Conservation (phyloP, 2,797 vertebrate species). For the Sylvia borin region DNA sequence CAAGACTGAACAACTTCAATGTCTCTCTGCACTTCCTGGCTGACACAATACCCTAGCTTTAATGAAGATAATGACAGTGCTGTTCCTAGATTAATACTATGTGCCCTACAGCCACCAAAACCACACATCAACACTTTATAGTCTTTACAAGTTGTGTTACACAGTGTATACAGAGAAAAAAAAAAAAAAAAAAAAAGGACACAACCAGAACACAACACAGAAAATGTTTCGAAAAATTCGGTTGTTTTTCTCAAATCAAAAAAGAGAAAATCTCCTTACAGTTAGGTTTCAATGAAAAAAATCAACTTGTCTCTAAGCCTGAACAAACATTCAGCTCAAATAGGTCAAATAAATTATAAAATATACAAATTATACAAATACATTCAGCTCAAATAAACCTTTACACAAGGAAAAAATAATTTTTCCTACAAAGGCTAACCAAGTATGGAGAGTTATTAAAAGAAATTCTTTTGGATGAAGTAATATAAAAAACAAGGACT, state of each 20-base stretch:
- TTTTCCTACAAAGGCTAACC: background rate
- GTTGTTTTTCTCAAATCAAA: background rate
- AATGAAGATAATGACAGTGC: background rate
- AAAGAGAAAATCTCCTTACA: background rate
- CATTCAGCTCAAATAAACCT: background rate
- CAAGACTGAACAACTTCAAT: background rate
- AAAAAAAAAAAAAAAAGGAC: background rate
- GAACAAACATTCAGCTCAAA: background rate
- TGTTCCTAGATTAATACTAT: background rate
- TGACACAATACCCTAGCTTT: background rate
- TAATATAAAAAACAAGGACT: background rate
- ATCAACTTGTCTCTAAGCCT: background rate
- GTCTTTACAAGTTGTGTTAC: background rate
- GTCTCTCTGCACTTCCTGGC: background rate
- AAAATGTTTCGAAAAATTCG: background rate
- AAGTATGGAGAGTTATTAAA: background rate
- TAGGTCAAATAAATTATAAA: background rate
- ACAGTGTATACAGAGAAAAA: background rate
- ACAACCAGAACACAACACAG: background rate
- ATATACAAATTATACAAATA: background rate
- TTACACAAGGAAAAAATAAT: background rate
- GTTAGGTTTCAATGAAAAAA: background rate
- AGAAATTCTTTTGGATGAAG: background rate
- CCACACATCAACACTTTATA: background rate
- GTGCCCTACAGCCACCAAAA: background rate